These are phyloP conservation scores for Phenganax stokvisi DNA, from an alignment of 92 coral and sea anemone species.

Conservation along the genomic window DNA sequence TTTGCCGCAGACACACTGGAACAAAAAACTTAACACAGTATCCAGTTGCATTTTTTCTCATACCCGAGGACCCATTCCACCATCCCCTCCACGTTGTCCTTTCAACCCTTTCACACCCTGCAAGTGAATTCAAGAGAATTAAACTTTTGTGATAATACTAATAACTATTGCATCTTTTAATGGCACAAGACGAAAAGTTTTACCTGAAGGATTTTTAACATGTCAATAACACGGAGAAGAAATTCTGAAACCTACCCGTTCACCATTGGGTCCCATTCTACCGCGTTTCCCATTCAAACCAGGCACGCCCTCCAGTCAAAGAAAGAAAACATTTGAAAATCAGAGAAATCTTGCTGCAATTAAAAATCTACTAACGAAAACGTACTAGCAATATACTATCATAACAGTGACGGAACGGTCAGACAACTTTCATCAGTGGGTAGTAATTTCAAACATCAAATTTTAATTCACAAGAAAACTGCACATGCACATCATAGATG, in stretches of 20 bases:
- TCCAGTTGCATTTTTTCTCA: background rate
- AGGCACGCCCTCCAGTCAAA: constrained; percentile 16
- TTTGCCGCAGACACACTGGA: background rate
- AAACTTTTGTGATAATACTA: no score
- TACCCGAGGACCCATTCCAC: constrained; percentile 23
- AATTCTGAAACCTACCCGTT: constrained; percentile 1
- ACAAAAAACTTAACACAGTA: background rate
- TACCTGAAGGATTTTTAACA: no score
- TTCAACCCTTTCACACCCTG: constrained; percentile 29
- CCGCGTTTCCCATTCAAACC: constrained; percentile 28
- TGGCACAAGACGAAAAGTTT: background rate
- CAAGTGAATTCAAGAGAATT: no score
- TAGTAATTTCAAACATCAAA: no score
- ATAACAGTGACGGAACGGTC: no score
- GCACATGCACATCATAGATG: no score
- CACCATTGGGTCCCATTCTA: constrained; percentile 1
- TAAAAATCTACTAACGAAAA: no score
- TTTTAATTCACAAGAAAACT: no score
- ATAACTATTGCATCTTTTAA: no score
- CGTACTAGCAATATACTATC: no score
- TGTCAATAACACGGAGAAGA: background rate
- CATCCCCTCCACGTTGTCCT: constrained; percentile 43
- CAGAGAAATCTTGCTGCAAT: no score
- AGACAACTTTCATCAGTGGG: background rate
- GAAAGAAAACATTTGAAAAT: background rate